These are phyloP conservation scores for Troides oblongomaculatus DNA, from an alignment of 2,888 invertebrate genomes.

Conservation along the genomic window DNA sequence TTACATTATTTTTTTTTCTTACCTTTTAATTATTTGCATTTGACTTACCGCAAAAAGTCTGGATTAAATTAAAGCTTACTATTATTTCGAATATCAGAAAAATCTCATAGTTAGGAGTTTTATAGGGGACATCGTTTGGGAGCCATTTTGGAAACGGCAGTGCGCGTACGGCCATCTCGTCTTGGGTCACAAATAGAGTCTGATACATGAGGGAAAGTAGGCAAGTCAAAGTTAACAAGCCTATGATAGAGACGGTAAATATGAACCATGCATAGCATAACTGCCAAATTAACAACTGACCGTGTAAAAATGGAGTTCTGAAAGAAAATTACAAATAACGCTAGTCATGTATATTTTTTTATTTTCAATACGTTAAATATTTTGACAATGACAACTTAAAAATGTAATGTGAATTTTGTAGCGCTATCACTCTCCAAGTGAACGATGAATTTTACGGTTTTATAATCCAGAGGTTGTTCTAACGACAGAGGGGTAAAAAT, in stretches of 20 bases:
- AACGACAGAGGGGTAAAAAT: too few relatives aligned
- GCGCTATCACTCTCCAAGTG: too few relatives aligned
- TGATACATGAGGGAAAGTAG: slow-evolving; percentile 45
- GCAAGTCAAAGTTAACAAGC: slow-evolving; percentile 41
- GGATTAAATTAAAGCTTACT: slow-evolving; percentile 39
- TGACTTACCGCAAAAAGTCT: slow-evolving; percentile 53
- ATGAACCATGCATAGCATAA: slow-evolving; percentile 48
- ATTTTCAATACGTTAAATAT: too few relatives aligned
- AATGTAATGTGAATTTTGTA: too few relatives aligned
- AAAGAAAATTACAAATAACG: slow-evolving; percentile 32
- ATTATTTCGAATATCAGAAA: slow-evolving; percentile 44
- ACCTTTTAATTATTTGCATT: not conserved
- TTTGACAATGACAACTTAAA: too few relatives aligned
- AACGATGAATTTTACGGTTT: too few relatives aligned
- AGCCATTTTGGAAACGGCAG: slow-evolving; percentile 60
- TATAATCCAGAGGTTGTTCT: too few relatives aligned
- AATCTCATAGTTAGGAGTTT: slow-evolving; percentile 61
- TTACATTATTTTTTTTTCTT: too few relatives aligned
- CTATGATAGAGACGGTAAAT: slow-evolving; percentile 36
- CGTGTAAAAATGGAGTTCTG: slow-evolving; percentile 53
- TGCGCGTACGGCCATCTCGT: slow-evolving; percentile 51
- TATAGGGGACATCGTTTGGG: slow-evolving; percentile 56
- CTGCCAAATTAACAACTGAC: slow-evolving; percentile 58
- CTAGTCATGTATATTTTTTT: too few relatives aligned
- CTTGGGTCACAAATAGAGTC: slow-evolving; percentile 47